Evolutionary conservation across 2,113 vertebrate species (phyloP).

Genomic region (Rhegmatorhina hoffmannsi): DNA sequence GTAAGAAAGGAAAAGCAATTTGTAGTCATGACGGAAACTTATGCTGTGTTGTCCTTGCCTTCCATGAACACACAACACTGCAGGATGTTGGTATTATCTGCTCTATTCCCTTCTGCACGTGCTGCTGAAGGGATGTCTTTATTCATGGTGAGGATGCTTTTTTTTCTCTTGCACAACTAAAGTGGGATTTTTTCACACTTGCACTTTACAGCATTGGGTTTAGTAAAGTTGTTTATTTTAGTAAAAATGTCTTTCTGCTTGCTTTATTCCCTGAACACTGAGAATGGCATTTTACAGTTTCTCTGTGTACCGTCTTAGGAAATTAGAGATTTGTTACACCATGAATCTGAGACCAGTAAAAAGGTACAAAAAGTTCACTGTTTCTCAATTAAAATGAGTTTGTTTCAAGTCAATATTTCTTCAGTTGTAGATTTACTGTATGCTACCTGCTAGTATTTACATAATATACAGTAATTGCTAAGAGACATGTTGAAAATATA

Average conservation of each 20-base stretch:
- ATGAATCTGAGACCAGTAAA: conserved; percentile 4
- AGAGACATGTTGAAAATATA: conserved; percentile 55
- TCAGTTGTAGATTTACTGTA: conserved; percentile 61
- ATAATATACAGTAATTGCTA: conserved; percentile 64
- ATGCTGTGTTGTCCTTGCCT: background rate
- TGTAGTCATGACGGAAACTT: background rate
- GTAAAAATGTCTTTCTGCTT: conserved; percentile 54
- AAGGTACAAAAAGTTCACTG: conserved; percentile 24
- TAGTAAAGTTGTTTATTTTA: conserved; percentile 57
- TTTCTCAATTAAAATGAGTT: conserved; percentile 57
- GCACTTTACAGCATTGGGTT: conserved; percentile 6
- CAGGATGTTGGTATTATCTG: background rate
- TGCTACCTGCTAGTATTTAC: conserved; percentile 55
- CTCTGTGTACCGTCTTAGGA: background rate
- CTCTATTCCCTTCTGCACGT: fast-evolving
- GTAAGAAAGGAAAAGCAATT: background rate
- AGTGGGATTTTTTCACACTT: conserved; percentile 68
- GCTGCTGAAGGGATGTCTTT: background rate
- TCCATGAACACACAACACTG: background rate
- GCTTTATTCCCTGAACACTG: conserved; percentile 16
- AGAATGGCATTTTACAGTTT: conserved; percentile 45
- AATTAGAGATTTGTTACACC: conserved; percentile 36
- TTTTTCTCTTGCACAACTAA: conserved; percentile 40
- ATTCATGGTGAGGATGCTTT: background rate
- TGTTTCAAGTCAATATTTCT: conserved; percentile 43